Base-by-base conservation (phyloP, 2,797 vertebrate genomes). In the Antrozous pallidus region DNA sequence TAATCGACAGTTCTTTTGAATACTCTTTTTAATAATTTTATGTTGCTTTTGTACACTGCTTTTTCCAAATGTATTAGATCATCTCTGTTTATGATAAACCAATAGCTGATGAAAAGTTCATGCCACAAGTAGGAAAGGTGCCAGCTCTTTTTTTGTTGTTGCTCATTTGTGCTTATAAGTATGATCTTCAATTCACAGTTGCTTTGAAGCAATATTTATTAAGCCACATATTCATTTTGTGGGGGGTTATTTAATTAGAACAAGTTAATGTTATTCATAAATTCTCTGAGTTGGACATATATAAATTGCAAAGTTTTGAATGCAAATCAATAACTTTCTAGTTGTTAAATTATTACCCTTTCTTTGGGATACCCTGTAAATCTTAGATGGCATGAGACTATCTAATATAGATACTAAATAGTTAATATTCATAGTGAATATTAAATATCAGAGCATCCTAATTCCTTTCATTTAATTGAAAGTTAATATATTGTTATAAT, bases 61-160 rank as follows among this genome's bases (percentile, higher is more conserved):
- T 93, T 95, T 95, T 61, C 45, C 42, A 93, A 88, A 73, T n/a
- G 75, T 88, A 77, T 80, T 90, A 61, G 6, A 71, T 90, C n/a
- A 81, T 8, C 6, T 28, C 31, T 75, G 5, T 54, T 94, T 90
- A 47, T 74, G 28, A 79, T 83, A 87, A 79, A 63, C 45, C 28
- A 90, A 49, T 58, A 82, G 70, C 33, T 83, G 31, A 87, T 80
- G 51, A 83, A 92, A 83, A 83, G 28, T 4, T 88, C 31, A 74
- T 38, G 70, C 22, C 42, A 61, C 26, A 95, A 77, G 70, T 61
- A 69, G 22, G 40, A 88, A 14, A 95, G n/a, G 3, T 56, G 11
- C 38, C 14, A 87, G 18, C 8, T 84, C 17, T 94, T 33, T 36
- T n/a, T 73, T 89, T 87, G 82, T 65, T 79, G 3, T 49, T 81